These are phyloP conservation scores for Oreochromis tanganicae DNA, from an alignment of 2,113 vertebrate genomes.

Conservation along the genomic window DNA sequence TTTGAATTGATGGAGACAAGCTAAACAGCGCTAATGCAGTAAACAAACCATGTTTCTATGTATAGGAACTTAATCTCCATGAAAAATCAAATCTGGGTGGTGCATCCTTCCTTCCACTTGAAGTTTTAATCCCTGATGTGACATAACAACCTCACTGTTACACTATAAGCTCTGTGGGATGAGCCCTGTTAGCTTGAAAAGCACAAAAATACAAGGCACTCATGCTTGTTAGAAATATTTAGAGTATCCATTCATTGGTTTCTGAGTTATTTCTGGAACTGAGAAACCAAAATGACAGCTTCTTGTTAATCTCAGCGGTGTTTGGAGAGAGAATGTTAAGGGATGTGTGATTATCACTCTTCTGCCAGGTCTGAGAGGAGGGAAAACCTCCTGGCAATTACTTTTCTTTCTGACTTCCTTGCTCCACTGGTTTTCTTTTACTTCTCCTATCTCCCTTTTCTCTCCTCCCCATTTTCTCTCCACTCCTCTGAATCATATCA, in stretches of 20 bases:
- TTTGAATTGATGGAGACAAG: background rate
- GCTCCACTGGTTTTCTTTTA: background rate
- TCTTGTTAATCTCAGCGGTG: background rate
- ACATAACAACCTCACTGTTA: background rate
- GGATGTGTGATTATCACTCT: background rate
- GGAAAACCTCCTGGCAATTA: background rate
- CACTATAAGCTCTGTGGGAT: background rate
- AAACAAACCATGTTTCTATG: background rate
- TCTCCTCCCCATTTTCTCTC: background rate
- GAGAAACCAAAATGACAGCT: background rate
- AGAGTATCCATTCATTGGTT: background rate
- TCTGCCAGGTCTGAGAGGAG: background rate
- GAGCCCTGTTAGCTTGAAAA: background rate
- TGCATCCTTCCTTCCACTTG: background rate
- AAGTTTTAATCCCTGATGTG: constrained; percentile 10
- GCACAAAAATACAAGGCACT: background rate
- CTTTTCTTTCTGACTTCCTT: background rate
- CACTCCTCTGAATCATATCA: constrained; percentile 3
- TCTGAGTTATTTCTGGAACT: background rate
- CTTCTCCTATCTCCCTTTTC: background rate
- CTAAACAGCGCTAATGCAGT: background rate
- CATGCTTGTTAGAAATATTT: background rate
- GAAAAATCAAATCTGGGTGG: background rate
- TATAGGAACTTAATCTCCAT: background rate
- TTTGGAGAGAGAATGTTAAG: background rate